These are phyloP conservation scores for Heliconius ismenius DNA, from an alignment of 2,888 invertebrate species.

Conservation along the genomic window DNA sequence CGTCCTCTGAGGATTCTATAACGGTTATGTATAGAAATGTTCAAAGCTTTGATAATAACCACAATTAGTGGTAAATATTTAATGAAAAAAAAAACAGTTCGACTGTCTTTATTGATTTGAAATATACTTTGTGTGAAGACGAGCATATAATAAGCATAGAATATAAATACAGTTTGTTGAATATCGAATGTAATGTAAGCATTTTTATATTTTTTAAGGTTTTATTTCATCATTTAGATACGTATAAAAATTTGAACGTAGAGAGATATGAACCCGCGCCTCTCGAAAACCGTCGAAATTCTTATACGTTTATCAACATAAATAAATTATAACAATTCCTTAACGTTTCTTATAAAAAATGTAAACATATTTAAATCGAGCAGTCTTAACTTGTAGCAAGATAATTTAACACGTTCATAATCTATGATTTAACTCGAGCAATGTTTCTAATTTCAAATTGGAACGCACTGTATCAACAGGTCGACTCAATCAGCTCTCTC, in stretches of 20 bases:
- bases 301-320: not conserved
- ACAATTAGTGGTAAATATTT: conserved; percentile 8
- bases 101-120: not conserved
- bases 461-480: conserved; percentile 40
- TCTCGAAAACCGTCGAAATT: too few relatives aligned
- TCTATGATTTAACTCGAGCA: conserved; percentile 6
- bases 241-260: too few relatives aligned
- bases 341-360: not conserved
- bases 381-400: not conserved
- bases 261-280: too few relatives aligned
- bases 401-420: conserved; percentile 11
- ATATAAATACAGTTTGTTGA: not conserved
- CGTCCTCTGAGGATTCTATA: not conserved
- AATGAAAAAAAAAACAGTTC: not conserved
- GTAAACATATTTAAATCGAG: not conserved
- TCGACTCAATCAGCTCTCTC: conserved; percentile 46
- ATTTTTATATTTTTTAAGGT: not conserved
- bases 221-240: not conserved
- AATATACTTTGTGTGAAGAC: not conserved
- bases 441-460: conserved; percentile 32
- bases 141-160: not conserved
- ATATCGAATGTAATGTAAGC: not conserved
- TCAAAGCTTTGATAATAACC: not conserved
- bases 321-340: not conserved
- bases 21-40: conserved; percentile 1